Evolutionary conservation across 2,888 invertebrate genomes (phyloP), one percentile per base, ranked within the genome.

Genomic region (Criorhina ranunculi): DNA sequence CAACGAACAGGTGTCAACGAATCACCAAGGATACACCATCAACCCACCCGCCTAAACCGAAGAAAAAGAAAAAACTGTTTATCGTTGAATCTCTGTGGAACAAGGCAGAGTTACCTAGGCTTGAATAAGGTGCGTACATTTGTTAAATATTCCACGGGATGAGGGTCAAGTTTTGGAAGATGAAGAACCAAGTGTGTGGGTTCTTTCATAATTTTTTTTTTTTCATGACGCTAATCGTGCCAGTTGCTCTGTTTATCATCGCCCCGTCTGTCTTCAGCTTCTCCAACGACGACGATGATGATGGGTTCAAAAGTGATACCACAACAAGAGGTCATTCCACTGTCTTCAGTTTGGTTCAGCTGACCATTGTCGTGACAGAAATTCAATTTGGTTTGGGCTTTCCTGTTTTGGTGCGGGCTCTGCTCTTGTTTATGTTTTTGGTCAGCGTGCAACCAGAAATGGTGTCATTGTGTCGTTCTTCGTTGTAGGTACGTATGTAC

Each of bases 1-100:
- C 80, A 80, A 76, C 75, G 80, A 85, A 80, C 80, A 79, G 83
- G 83, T 83, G 83, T 73, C 79, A 83, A 70, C 83, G 33, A 55
- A 57, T 59, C 33, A 35, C 51, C 59, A 70, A 76, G 85, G 80
- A 80, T 80, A 64, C 62, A 24, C 51, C 55, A 37, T 37, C 44
- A 53, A 64, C 40, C 24, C n/a, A 60, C 79, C 4, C 78, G 72
- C 73, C 66, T 60, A 79, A 69, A 64, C 5, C 11, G 46, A 55
- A 42, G 12, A 40, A 70, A 35, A 46, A 55, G 12, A 51, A 55
- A 67, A 69, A 70, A 75, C 79, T 29, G 33, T 80, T 85, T 76
- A 85, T 76, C 85, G 46, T 37, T 60, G 42, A 66, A 76, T 75
- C 80, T 44, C 51, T 40, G 60, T 70, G 85, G 76, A 80, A 85